A percentile compares a stretch with the other conserved stretches of the same genome.
Evolutionary conservation across 2,888 invertebrate species (phyloP).

Genomic region (Pseudolycoriella hygida): DNA sequence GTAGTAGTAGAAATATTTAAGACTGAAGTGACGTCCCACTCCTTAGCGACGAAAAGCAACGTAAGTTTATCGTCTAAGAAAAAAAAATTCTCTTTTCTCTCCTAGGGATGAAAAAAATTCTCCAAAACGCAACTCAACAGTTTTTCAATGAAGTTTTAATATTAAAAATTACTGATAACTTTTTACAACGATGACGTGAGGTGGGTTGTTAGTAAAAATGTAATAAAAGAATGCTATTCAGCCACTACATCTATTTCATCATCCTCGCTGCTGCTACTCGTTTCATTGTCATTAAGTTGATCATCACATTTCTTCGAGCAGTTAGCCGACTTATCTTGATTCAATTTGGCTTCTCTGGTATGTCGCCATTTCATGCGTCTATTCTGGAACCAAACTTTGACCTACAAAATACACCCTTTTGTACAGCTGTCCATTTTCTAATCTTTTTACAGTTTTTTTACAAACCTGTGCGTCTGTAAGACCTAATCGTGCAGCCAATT

Average conservation of each 20-base stretch:
- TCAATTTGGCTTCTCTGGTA: slow-evolving; percentile 41
- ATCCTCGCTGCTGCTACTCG: slow-evolving; percentile 11
- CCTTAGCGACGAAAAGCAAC: no score
- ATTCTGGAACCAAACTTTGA: slow-evolving; percentile 87
- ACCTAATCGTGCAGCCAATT: slow-evolving; percentile 78
- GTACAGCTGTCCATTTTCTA: background rate
- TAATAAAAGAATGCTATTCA: slow-evolving; percentile 8
- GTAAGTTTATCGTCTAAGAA: no score
- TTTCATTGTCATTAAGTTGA: slow-evolving; percentile 8
- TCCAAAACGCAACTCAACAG: no score
- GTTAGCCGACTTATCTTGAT: slow-evolving; percentile 22
- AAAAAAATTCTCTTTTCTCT: no score
- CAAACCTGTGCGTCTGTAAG: slow-evolving; percentile 82
- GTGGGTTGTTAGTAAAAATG: background rate
- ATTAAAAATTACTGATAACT: no score
- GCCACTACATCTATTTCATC: slow-evolving; percentile 14
- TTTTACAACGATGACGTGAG: no score
- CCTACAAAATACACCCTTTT: slow-evolving; percentile 31
- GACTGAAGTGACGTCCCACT: no score
- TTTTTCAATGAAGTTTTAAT: no score
- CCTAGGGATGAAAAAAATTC: no score
- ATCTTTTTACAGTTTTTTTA: slow-evolving; percentile 6
- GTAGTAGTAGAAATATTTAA: no score
- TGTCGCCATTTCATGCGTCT: slow-evolving; percentile 81
- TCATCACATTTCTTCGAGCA: slow-evolving; percentile 1